These are phyloP conservation scores for Idaea dimidiata DNA, from an alignment of 2,888 invertebrate genomes.

Conservation along the genomic window DNA sequence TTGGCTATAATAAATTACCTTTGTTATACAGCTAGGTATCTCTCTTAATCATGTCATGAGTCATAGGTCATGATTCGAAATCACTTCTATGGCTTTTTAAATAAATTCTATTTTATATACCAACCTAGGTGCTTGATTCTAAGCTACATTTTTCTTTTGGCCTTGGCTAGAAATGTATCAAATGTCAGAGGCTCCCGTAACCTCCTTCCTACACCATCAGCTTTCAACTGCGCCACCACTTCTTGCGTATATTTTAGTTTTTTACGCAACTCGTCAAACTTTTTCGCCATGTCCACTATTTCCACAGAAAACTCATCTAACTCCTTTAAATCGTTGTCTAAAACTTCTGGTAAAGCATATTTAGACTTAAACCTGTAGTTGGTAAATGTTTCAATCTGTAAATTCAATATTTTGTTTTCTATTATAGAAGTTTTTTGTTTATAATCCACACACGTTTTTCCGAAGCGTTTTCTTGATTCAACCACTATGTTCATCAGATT, in stretches of 20 bases:
- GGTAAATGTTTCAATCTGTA: conserved; percentile 53
- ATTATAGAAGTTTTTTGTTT: conserved; percentile 53
- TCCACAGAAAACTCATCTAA: conserved; percentile 50
- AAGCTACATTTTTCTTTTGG: conserved; percentile 37
- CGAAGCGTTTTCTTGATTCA: conserved; percentile 68
- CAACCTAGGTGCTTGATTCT: not conserved
- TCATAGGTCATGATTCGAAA: no score
- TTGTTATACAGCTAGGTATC: no score
- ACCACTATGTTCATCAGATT: conserved; percentile 68
- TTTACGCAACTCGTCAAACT: conserved; percentile 43
- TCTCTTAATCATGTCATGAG: no score
- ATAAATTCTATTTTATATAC: no score
- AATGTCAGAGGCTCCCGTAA: conserved; percentile 50
- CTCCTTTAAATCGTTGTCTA: conserved; percentile 45
- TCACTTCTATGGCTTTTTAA: no score
- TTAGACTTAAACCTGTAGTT: conserved; percentile 57
- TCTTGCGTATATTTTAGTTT: conserved; percentile 50
- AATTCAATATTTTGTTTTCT: conserved; percentile 60
- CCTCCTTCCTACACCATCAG: conserved; percentile 46
- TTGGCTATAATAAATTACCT: no score
- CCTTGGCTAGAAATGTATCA: conserved; percentile 48
- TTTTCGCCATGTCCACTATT: conserved; percentile 40
- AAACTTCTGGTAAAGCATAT: conserved; percentile 34
- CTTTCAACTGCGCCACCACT: conserved; percentile 53
- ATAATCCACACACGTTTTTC: conserved; percentile 62